phyloP scores from a whole-genome alignment of 2,888 invertebrate genomes.

The Limnephilus rhombicus region DNA sequence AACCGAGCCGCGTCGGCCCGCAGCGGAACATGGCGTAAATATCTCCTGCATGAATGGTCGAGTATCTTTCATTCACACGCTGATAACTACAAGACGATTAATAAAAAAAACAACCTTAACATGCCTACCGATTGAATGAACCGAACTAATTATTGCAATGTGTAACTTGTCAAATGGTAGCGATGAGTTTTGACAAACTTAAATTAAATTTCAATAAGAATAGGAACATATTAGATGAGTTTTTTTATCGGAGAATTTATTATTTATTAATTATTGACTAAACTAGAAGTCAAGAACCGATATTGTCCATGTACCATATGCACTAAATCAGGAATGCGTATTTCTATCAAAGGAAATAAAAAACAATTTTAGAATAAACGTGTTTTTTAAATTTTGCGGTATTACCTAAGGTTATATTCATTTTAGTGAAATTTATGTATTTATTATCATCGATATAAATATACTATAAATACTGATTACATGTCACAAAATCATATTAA shows the following conservation, averaged over 20 bases:
- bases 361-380: background rate
- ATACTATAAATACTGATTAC: no score
- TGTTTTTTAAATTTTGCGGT: background rate
- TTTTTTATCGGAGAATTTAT: no score
- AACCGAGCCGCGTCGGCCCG: background rate
- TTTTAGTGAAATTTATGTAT: no score
- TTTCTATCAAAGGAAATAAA: background rate
- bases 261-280: no score
- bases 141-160: background rate
- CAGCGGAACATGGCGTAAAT: background rate
- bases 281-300: no score
- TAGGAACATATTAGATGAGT: no score
- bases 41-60: background rate
- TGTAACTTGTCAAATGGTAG: background rate
- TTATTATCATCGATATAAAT: no score
- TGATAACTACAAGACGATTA: background rate
- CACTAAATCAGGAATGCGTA: background rate
- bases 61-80: background rate
- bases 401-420: no score
- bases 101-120: background rate
- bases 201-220: background rate
- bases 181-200: background rate
- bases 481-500: no score
- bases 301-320: no score
- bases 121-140: background rate